Evolutionary conservation across 2,797 vertebrate genomes (phyloP), one percentile per base, ranked within the genome.

Genomic region (Phoxinus dragarum): DNA sequence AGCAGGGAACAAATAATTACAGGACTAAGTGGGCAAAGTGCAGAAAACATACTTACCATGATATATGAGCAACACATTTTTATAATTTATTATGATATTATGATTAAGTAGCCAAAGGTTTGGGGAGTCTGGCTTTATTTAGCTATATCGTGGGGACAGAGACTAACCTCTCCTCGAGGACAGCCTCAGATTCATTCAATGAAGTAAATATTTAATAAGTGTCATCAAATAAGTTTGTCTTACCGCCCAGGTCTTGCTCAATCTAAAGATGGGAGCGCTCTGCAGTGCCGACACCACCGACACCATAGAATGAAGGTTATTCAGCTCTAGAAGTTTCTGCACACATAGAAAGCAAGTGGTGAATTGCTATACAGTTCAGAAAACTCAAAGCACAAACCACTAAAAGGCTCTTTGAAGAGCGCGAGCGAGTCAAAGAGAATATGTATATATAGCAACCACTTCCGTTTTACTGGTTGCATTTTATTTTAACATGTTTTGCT

Each of bases 231-330:
- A 27, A 61, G 59, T 42, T 31, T 66, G 42, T 75, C 66, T 68
- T 84, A 84, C 76, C 75, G 97, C 97, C 97, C 98, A 98, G 85
- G 97, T 98, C 92, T 98, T 99, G 59, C 95, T 96, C 89, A 99
- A 96, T 91, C 97, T 96, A 94, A 99, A 99, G 93, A 99, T 99
- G 17, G 98, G 98, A 1, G 97, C 98, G 0, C 98, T 99, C 86
- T 99, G 98, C 90, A 99, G 93, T 1, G 97, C 97, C 0, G 98
- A 99, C 59, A 99, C 97, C 91, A 99, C 97, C 0, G 98, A 97
- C 96, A 99, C 97, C 90, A 99, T 94, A 49, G 98, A 98, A 91
- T 99, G 97, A 84, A 99, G 96, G 91, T 98, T 98, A 94, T 98
- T 98, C 92, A 98, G 89, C 86, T 98, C 98, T 91, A 98, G 92